Conservation (phyloP, 1,140 invertebrate species). For the Heterodera schachtii region DNA sequence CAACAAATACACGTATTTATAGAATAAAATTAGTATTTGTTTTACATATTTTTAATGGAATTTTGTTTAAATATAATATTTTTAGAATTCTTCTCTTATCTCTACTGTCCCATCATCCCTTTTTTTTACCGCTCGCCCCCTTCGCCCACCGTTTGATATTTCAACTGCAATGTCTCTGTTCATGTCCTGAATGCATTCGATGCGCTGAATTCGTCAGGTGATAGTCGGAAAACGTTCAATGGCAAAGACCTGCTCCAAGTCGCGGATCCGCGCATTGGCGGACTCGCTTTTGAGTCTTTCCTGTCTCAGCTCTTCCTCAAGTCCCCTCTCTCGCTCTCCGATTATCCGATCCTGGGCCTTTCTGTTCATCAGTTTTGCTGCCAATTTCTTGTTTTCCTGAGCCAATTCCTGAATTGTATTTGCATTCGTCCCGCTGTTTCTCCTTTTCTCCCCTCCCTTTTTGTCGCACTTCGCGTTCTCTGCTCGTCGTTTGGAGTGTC, state of each 20-base stretch:
- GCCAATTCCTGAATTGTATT: conserved; percentile 17
- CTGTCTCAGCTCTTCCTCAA: conserved; percentile 23
- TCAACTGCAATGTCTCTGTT: conserved; percentile 35
- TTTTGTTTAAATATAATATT: too few species aligned
- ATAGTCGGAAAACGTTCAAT: not conserved
- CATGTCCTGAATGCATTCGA: conserved; percentile 25
- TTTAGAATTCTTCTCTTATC: too few species aligned
- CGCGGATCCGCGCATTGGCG: conserved; percentile 12
- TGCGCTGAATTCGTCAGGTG: not conserved
- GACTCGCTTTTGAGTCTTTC: conserved; percentile 24
- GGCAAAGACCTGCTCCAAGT: conserved; percentile 30
- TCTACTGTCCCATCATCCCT: too few species aligned
- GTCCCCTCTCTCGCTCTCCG: conserved; percentile 32
- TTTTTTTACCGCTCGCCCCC: too few species aligned
- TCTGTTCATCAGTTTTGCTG: conserved; percentile 39
- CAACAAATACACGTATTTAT: too few species aligned
- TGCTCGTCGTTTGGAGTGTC: not conserved
- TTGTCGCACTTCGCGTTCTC: conserved; percentile 13
- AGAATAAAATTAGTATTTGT: too few species aligned
- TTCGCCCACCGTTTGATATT: conserved; percentile 30
- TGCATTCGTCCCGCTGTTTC: too few species aligned
- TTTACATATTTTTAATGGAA: too few species aligned
- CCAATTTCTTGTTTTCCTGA: conserved; percentile 31
- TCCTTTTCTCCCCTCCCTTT: not conserved
- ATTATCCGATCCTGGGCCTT: conserved; percentile 33